Percentiles rank a stretch among this genome's conserved stretches.
Evolutionary conservation across 2,113 vertebrate genomes (phyloP).

Genomic region (Meleagris gallopavo): DNA sequence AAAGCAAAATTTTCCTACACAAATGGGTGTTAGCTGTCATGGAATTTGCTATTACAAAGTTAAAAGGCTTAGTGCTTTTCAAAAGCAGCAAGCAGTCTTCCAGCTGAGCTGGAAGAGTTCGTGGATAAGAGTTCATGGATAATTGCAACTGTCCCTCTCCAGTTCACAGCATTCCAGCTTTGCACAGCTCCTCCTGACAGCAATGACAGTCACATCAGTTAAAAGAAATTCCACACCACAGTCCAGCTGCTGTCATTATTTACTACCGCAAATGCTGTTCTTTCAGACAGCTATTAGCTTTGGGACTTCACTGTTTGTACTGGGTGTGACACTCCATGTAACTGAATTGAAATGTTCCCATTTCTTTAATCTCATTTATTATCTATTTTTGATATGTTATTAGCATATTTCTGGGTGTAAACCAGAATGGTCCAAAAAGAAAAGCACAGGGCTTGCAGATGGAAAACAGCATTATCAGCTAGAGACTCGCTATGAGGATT

Average conservation of each 20-base stretch:
- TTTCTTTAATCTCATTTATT: neutral
- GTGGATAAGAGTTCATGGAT: neutral
- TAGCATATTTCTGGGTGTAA: neutral
- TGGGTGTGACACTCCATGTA: neutral
- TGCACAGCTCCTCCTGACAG: neutral
- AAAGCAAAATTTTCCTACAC: neutral
- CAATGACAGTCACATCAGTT: neutral
- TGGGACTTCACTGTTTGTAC: neutral
- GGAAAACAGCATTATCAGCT: neutral
- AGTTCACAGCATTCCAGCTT: neutral
- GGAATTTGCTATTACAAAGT: neutral
- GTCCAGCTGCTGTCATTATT: neutral
- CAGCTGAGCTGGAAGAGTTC: neutral
- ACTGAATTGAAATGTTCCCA: neutral
- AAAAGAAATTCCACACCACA: neutral
- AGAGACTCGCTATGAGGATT: rapidly evolving
- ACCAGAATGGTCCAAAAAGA: neutral
- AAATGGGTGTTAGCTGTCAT: neutral
- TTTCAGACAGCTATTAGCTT: neutral
- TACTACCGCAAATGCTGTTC: neutral
- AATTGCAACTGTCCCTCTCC: neutral
- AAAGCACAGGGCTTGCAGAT: neutral
- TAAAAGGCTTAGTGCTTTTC: neutral
- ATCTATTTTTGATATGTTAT: neutral
- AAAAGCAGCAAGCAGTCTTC: neutral